phyloP scores from a whole-genome alignment of 2,888 invertebrate species.

The Eubasilissa splendida region DNA sequence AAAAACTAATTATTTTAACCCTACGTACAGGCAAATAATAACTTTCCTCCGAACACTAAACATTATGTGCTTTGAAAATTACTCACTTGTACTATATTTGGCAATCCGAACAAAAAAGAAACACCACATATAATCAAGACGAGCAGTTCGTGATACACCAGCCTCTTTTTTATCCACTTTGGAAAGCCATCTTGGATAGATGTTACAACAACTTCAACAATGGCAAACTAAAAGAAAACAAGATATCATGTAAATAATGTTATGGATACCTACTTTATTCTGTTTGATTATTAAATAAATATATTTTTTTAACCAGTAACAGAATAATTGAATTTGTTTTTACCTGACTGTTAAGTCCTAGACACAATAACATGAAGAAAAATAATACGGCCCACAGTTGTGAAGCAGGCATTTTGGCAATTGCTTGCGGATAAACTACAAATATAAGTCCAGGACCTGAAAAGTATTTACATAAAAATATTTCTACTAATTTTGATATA shows the following conservation, averaged over 20 bases:
- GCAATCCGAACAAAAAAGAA: conserved; percentile 88
- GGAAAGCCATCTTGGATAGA: conserved; percentile 95
- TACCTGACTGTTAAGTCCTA: conserved; percentile 91
- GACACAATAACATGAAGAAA: conserved; percentile 91
- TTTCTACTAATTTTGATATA: neutral
- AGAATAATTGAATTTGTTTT: conserved; percentile 58
- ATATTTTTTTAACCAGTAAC: neutral
- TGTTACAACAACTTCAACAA: conserved; percentile 94
- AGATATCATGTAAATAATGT: neutral
- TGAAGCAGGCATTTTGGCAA: conserved; percentile 93
- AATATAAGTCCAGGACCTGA: conserved; percentile 90
- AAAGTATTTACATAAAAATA: conserved; percentile 49
- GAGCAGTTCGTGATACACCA: conserved; percentile 89
- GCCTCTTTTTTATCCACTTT: conserved; percentile 85
- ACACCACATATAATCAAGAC: conserved; percentile 87
- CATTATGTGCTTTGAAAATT: neutral
- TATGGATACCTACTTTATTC: conserved; percentile 7
- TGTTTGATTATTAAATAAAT: neutral
- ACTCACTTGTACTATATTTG: conserved; percentile 87
- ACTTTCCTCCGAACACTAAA: too few relatives aligned
- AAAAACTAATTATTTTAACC: too few relatives aligned
- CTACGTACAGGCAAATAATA: too few relatives aligned
- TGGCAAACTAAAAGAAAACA: conserved; percentile 83
- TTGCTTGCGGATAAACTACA: conserved; percentile 94
- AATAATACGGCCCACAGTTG: conserved; percentile 92